phyloP scores from a whole-genome alignment of 2,888 invertebrate genomes.

The Eilema caniola region DNA sequence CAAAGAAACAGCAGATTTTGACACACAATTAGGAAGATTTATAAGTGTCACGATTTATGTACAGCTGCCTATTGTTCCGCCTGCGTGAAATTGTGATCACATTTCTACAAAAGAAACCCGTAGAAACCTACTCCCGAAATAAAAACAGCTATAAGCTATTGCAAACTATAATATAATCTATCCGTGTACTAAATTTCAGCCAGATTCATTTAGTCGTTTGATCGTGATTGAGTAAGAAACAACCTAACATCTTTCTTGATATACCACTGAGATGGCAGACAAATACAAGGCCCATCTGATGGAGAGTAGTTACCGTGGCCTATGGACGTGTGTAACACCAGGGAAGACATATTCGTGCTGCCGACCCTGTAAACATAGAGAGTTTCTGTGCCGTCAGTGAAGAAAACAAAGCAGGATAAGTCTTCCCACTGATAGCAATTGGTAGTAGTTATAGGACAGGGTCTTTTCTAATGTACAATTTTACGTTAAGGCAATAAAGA shows the following conservation, averaged over 20 bases:
- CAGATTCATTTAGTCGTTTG: neutral
- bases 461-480: conserved; percentile 1
- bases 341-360: too few species aligned
- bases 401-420: too few species aligned
- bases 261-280: too few species aligned
- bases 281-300: too few species aligned
- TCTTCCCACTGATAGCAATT: too few species aligned
- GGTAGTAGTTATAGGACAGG: neutral
- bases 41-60: neutral
- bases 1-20: conserved; percentile 14
- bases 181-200: neutral
- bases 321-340: too few species aligned
- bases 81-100: neutral
- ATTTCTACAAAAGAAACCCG: neutral
- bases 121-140: neutral
- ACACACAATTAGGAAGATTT: neutral
- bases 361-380: too few species aligned
- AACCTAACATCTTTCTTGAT: neutral
- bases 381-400: too few species aligned
- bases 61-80: neutral
- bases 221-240: neutral
- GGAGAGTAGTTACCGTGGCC: too few species aligned
- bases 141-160: neutral
- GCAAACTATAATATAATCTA: neutral
- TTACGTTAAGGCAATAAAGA: conserved; percentile 10